phyloP scores from a whole-genome alignment of 2,888 invertebrate genomes.

The Acrobasis suavella region DNA sequence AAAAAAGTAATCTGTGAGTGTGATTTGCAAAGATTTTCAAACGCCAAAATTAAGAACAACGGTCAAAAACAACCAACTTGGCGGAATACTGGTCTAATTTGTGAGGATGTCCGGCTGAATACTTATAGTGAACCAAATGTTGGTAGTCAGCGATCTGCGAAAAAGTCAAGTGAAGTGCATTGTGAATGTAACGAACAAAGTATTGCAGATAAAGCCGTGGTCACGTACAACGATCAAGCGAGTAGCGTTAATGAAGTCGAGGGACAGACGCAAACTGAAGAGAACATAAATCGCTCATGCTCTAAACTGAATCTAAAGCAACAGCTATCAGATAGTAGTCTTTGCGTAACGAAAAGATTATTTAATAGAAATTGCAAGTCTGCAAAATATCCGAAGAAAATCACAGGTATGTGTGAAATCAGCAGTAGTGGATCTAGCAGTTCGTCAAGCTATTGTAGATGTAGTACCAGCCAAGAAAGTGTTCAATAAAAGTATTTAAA shows the following conservation, averaged over 20 bases:
- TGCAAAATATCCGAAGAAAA: constrained; percentile 26
- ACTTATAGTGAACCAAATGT: not conserved
- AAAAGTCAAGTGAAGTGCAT: constrained; percentile 7
- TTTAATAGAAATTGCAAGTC: not conserved
- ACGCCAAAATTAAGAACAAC: too few species aligned
- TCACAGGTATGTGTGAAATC: constrained; percentile 25
- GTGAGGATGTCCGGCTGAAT: too few species aligned
- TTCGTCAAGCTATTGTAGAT: constrained; percentile 30
- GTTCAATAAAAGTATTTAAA: constrained; percentile 45
- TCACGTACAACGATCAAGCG: constrained; percentile 2
- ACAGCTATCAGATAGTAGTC: not conserved
- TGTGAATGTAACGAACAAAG: not conserved
- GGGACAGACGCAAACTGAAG: constrained; percentile 3
- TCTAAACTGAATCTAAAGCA: not conserved
- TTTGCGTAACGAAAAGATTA: constrained; percentile 29
- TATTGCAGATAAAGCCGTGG: not conserved
- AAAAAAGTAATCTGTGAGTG: not conserved
- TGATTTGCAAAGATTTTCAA: too few species aligned
- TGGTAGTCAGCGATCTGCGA: not conserved
- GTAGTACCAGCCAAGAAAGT: constrained; percentile 30
- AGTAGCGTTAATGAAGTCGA: not conserved
- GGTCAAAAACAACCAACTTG: too few species aligned
- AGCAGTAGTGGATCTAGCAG: constrained; percentile 29
- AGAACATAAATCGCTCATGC: not conserved
- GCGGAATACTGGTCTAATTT: too few species aligned